Evolutionary conservation across 2,888 invertebrate species (phyloP), one percentile per base, ranked within the genome.

Genomic region (Folsomia manolachei): DNA sequence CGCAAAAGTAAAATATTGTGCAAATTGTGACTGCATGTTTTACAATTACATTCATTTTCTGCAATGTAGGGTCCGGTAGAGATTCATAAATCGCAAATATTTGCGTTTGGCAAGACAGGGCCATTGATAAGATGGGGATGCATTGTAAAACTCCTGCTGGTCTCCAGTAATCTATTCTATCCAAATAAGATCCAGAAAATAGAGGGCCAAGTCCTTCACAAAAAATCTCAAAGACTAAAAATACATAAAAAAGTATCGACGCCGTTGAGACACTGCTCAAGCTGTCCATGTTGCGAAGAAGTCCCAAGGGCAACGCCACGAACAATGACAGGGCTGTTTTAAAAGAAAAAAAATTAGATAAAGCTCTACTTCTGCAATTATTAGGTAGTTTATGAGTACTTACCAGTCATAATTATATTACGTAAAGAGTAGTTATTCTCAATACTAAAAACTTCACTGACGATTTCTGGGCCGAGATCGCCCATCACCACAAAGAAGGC

Each of bases 71-170:
- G 79, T 94, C 94, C 0, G 93, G 92, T 63, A 96, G 87, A 0
- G 92, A 91, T 81, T 95, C 95, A 83, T 95, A 95, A 79, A 98
- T 92, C 83, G 96, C 95, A 84, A 95, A 95, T 39, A 95, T 84
- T 85, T 95, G 95, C 90, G 97, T 95, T 86, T 98, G 98, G 85
- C 98, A 98, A 77, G 95, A 95, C 70, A 97, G 86, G 0, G 97
- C 96, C 92, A 97, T 94, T 14, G 95, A 92, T 85, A 97, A 95
- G 81, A 98, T 97, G 0, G 98, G 98, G 78, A 97, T 87, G 83
- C 95, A 95, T 81, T 95, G 94, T 66, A 97, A 86, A 72, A 96
- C 86, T 0, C 97, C 97, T 0, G 90, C 87, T 0, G 94, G 91
- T 80, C 90, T 88, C 95, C 95, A 95, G 82, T 90, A 88, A 80